Base-by-base conservation (phyloP, 2,888 invertebrate species). In the Emesis furor region DNA sequence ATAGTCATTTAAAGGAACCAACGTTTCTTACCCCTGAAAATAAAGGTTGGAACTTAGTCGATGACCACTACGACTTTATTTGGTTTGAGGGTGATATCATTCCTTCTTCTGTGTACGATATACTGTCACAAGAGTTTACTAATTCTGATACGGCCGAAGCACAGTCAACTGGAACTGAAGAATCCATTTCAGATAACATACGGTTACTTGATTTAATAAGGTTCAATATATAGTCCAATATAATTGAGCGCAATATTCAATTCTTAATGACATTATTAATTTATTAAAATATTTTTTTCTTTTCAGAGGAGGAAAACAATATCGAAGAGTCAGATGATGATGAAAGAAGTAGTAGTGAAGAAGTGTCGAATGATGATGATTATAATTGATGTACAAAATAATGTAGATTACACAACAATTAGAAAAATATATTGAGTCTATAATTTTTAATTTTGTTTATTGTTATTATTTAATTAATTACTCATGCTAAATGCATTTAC, bases 1-100 rank as follows among this genome's bases (percentile, higher is more conserved):
- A 42, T 71, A 71, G 71, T 71, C 24, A 42, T 71, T 42, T 71
- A 42, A n/a, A 71, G 12, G 71, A 24, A 24, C 42, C 39, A 71
- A 42, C 42, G 6, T n/a, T 17, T 71, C 42, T 71, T 17, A 69
- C 14, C 14, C 69, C 69, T 69, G 42, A 69, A 69, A 24, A 42
- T 24, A 7, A 69, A 1, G 69, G 69, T n/a, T 69, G 69, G 69
- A 42, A 69, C 69, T 69, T 69, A 37, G 17, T 69, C n/a, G 42
- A 42, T 71, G 71, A 17, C 3, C 12, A 30, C 4, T 24, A 71
- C 10, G 46, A 14, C 51, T 62, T 65, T n/a, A 46, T 32, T 30
- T 75, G 46, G 42, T 68, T 51, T 73, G 72, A n/a, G 59, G 59
- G 59, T 8, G 59, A 59, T 59, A 59, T 8, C 3, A 2, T 59